phyloP scores from a whole-genome alignment of 2,113 vertebrate species.

The Alces alces region DNA sequence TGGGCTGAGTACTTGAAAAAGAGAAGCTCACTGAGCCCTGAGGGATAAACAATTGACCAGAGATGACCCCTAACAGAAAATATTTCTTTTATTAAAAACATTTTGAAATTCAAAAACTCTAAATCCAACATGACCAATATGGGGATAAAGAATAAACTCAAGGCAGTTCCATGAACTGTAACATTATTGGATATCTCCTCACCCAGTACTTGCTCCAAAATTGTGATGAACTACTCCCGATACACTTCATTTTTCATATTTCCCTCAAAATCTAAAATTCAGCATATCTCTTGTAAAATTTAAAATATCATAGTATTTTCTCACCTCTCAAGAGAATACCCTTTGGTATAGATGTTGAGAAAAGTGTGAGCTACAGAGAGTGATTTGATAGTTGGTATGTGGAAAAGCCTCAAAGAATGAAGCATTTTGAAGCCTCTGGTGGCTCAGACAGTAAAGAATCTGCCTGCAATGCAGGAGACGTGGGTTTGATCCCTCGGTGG shows the following conservation, averaged over 20 bases:
- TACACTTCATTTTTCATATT: background rate
- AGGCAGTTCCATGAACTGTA: background rate
- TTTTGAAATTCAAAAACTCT: background rate
- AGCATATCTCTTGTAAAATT: background rate
- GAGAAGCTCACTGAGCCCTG: background rate
- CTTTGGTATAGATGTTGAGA: constrained; percentile 1
- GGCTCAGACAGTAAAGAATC: background rate
- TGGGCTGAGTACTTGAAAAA: background rate
- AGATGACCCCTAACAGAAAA: background rate
- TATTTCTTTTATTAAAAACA: background rate
- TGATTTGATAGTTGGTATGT: constrained; percentile 32
- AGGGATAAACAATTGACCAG: background rate
- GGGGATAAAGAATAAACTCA: background rate
- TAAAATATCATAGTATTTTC: constrained; percentile 21
- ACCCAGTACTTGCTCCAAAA: background rate
- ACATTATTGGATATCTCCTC: background rate
- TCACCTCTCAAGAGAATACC: background rate
- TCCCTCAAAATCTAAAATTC: background rate
- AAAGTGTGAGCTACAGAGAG: constrained; percentile 38
- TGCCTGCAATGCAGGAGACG: background rate
- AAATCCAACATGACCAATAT: background rate
- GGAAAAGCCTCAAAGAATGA: constrained; percentile 14
- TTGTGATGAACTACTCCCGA: background rate
- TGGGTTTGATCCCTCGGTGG: background rate
- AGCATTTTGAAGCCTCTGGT: background rate